These are phyloP conservation scores for Linurgus olivaceus DNA, from an alignment of 2,797 vertebrate genomes.

Conservation along the genomic window DNA sequence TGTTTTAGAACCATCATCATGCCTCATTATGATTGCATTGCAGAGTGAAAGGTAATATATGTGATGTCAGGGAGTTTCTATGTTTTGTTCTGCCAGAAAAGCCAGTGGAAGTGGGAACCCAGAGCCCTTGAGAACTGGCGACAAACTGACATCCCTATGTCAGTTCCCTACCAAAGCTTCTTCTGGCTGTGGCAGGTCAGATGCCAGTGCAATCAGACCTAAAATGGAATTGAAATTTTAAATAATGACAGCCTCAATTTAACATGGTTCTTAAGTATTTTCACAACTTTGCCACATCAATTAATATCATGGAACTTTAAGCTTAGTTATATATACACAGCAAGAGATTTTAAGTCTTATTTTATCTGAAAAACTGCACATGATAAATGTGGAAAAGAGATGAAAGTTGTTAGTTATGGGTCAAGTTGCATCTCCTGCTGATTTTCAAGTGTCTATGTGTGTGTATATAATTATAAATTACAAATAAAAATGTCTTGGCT, in stretches of 20 bases:
- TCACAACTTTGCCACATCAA: neutral
- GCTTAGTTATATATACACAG: neutral
- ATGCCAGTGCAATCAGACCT: neutral
- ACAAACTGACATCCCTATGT: neutral
- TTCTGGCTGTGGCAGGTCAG: neutral
- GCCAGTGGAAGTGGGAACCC: neutral
- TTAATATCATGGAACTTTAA: neutral
- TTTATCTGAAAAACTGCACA: neutral
- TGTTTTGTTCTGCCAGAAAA: neutral
- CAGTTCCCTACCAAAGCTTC: neutral
- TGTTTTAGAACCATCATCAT: neutral
- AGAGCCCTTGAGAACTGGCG: neutral
- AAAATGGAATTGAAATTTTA: slow-evolving; percentile 29
- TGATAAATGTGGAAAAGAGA: neutral
- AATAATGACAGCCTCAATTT: neutral
- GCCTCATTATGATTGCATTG: neutral
- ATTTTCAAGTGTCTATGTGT: neutral
- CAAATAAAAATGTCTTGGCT: slow-evolving; percentile 55
- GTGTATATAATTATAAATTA: slow-evolving; percentile 21
- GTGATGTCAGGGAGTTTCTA: slow-evolving; percentile 8
- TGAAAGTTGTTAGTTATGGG: neutral
- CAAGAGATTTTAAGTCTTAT: neutral
- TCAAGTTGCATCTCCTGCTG: slow-evolving; percentile 23
- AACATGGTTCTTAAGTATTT: neutral
- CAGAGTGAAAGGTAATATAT: neutral